Conservation (phyloP, 2,113 vertebrate species). For the Lycocorax pyrrhopterus region DNA sequence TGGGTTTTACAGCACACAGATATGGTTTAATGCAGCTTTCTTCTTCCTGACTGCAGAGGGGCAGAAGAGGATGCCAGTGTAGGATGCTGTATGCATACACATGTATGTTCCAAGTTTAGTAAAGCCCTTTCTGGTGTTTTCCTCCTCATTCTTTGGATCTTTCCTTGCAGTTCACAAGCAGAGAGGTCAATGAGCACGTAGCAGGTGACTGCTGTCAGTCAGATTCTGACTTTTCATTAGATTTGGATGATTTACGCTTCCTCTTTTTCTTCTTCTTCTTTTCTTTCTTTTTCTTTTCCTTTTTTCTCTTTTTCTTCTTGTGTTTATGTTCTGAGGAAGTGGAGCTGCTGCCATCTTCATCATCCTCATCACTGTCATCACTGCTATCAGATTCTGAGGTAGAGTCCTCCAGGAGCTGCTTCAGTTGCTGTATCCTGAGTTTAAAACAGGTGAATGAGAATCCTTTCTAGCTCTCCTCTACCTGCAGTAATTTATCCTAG, state of each 20-base stretch:
- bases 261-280: slow-evolving; percentile 69
- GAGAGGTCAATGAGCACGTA: background rate
- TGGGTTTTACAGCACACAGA: background rate
- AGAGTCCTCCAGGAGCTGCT: slow-evolving; percentile 88
- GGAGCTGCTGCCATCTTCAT: slow-evolving; percentile 71
- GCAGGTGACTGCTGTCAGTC: slow-evolving; percentile 64
- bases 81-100: background rate
- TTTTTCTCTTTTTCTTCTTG: slow-evolving; percentile 82
- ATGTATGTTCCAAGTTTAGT: background rate
- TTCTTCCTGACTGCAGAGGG: background rate
- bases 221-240: slow-evolving; percentile 72
- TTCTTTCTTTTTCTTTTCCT: slow-evolving; percentile 74
- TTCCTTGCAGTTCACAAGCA: background rate
- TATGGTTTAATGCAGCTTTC: background rate
- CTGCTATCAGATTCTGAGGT: slow-evolving; percentile 82
- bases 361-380: slow-evolving; percentile 45
- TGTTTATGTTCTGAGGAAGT: slow-evolving; percentile 72
- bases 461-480: background rate
- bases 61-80: background rate
- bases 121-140: background rate
- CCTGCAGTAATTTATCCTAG: background rate
- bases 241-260: slow-evolving; percentile 79
- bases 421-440: slow-evolving; percentile 89
- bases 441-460: background rate
- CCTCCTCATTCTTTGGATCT: background rate